Conservation (phyloP, 2,797 vertebrate species). For the Lateolabrax maculatus region DNA sequence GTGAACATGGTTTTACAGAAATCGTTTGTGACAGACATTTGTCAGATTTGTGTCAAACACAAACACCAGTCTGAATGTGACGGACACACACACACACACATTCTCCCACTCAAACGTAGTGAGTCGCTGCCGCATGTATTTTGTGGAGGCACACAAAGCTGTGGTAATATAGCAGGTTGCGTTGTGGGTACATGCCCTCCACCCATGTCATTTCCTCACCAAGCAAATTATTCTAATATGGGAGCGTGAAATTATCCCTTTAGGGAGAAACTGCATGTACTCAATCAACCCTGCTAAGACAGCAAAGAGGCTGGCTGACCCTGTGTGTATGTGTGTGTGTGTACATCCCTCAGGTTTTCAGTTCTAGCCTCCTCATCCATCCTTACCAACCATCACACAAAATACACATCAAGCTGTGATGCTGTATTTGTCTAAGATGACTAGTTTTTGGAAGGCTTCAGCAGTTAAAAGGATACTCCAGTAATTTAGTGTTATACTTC, state of each 20-base stretch:
- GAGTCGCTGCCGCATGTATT: constrained; percentile 11
- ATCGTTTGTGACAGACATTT: constrained; percentile 9
- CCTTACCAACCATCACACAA: constrained; percentile 48
- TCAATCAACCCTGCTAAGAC: constrained; percentile 66
- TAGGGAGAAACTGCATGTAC: constrained; percentile 53
- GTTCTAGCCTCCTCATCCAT: constrained; percentile 30
- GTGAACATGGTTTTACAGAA: not conserved
- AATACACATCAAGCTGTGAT: constrained; percentile 34
- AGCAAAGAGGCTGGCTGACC: constrained; percentile 39
- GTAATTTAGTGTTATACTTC: not conserved
- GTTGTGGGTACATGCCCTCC: constrained; percentile 65
- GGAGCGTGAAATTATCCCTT: constrained; percentile 74
- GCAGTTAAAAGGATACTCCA: constrained; percentile 2
- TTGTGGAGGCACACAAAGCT: too few species aligned
- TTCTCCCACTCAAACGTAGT: not conserved
- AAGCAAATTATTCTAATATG: constrained; percentile 72
- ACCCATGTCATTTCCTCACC: constrained; percentile 69
- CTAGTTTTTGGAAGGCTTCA: constrained; percentile 6
- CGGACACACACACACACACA: not conserved
- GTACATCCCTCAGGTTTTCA: constrained; percentile 41
- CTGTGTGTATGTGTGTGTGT: constrained; percentile 24
- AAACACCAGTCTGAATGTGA: not conserved
- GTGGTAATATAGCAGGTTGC: constrained; percentile 53
- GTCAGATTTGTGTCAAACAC: constrained; percentile 6
- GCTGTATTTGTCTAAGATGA: not conserved